phyloP scores from a whole-genome alignment of 1,140 invertebrate genomes.

The Papilio helenus region DNA sequence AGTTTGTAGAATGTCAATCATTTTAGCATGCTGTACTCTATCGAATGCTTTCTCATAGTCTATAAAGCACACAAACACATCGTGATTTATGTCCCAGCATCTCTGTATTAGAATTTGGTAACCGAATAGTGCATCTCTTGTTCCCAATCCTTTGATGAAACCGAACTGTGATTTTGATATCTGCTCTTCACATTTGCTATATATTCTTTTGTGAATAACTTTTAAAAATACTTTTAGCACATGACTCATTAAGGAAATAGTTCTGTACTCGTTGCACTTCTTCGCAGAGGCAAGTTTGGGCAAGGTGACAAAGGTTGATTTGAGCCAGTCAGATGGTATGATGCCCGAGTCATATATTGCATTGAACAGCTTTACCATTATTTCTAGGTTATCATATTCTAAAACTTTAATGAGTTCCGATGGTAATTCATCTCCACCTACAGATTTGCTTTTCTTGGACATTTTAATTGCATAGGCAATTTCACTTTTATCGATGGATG shows the following conservation, averaged over 20 bases:
- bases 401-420: background rate
- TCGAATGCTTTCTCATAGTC: slow-evolving; percentile 15
- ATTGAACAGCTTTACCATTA: slow-evolving; percentile 22
- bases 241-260: slow-evolving; percentile 36
- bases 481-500: background rate
- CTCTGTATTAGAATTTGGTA: slow-evolving; percentile 34
- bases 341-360: slow-evolving; percentile 20
- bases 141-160: slow-evolving; percentile 33
- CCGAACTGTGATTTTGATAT: slow-evolving; percentile 20
- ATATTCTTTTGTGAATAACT: slow-evolving; percentile 39
- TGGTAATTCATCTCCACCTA: slow-evolving; percentile 30
- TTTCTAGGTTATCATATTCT: slow-evolving; percentile 9
- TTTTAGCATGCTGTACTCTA: background rate
- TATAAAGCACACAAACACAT: background rate
- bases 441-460: background rate
- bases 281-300: slow-evolving; percentile 31
- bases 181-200: slow-evolving; percentile 13
- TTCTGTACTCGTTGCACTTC: slow-evolving; percentile 32
- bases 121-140: slow-evolving; percentile 41
- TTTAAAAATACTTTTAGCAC: slow-evolving; percentile 40
- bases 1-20: background rate
- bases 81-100: slow-evolving; percentile 22
- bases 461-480: background rate
- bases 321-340: background rate
- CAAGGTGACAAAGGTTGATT: slow-evolving; percentile 17